Conservation (phyloP, 2,113 vertebrate genomes). For the Phodopus roborovskii region DNA sequence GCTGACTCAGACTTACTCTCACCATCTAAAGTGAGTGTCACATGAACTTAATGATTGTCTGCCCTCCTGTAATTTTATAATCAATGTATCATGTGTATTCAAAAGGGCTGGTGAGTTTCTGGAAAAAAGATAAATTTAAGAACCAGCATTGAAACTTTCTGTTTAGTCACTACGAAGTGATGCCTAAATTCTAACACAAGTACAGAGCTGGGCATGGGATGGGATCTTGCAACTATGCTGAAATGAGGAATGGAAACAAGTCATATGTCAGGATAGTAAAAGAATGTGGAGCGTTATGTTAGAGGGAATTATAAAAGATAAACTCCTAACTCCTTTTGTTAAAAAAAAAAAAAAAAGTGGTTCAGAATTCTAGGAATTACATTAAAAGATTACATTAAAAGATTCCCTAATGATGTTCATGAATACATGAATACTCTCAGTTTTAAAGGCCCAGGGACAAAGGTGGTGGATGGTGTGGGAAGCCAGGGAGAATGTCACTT, state of each 20-base stretch:
- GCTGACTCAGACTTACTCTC: neutral
- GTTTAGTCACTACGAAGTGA: neutral
- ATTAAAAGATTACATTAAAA: neutral
- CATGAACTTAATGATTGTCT: neutral
- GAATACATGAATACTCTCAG: no score
- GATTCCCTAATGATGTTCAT: neutral
- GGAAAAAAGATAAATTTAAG: neutral
- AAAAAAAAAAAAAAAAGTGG: neutral
- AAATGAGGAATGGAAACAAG: neutral
- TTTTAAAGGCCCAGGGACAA: neutral
- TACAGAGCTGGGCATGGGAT: no score
- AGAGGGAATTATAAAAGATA: neutral
- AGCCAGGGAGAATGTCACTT: neutral
- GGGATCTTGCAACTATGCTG: neutral
- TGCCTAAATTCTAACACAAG: neutral
- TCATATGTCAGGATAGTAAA: neutral
- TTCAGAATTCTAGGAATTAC: neutral
- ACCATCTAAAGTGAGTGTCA: neutral
- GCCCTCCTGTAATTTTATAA: neutral
- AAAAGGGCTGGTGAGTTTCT: neutral
- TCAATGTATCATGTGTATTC: neutral
- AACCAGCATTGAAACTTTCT: neutral
- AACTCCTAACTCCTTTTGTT: neutral
- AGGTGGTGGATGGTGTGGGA: neutral
- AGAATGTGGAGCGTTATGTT: neutral